These are phyloP conservation scores for Pectinophora gossypiella DNA, from an alignment of 1,140 invertebrate genomes.

Conservation along the genomic window DNA sequence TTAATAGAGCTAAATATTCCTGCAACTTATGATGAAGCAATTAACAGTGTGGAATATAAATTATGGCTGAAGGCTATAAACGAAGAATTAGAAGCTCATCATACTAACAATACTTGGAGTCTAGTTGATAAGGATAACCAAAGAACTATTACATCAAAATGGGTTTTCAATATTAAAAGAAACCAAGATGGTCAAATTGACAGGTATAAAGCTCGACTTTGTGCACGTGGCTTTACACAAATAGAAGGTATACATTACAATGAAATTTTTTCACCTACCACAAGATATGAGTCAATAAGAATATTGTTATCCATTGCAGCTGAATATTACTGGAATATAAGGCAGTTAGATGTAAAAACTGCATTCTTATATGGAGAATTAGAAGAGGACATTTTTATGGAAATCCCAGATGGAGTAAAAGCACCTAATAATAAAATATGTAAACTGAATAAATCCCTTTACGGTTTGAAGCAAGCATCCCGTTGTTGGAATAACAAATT, in stretches of 20 bases:
- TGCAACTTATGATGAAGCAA: constrained; percentile 15
- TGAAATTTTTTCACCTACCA: constrained; percentile 59
- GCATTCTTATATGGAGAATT: background rate
- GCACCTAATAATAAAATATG: constrained; percentile 9
- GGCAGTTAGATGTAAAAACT: constrained; percentile 54
- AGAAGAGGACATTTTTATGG: background rate
- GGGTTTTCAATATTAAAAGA: constrained; percentile 21
- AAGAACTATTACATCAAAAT: constrained; percentile 25
- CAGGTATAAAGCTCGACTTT: constrained; percentile 17
- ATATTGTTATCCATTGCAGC: constrained; percentile 52
- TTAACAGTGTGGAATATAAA: constrained; percentile 1
- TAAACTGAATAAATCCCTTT: constrained; percentile 21
- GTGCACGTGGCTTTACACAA: constrained; percentile 14
- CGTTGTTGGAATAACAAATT: no score
- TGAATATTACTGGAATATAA: constrained; percentile 36
- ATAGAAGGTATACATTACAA: constrained; percentile 43
- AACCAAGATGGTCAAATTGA: constrained; percentile 6
- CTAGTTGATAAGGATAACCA: no score
- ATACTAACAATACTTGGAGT: background rate
- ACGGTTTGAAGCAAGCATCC: constrained; percentile 18
- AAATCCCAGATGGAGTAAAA: constrained; percentile 22
- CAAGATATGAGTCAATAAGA: constrained; percentile 45
- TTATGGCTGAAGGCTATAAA: background rate
- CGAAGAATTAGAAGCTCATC: background rate
- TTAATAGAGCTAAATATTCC: constrained; percentile 17